Evolutionary conservation across 2,797 vertebrate species (phyloP), one percentile per base, ranked within the genome.

Genomic region (Yasuhikotakia modesta): DNA sequence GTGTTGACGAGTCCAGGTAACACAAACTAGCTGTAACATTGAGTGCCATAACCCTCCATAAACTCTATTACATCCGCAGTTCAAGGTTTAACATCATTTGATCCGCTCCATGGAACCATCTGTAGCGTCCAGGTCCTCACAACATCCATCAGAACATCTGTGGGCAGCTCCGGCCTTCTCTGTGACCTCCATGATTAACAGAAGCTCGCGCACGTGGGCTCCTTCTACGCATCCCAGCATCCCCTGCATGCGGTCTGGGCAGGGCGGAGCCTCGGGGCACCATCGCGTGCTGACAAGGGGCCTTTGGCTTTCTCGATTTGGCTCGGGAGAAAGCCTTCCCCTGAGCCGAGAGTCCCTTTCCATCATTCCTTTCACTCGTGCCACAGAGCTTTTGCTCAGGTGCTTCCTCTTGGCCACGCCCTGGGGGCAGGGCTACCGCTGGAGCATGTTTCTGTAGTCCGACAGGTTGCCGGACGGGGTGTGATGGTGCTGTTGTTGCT

Each of bases 391-490:
- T 32, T 10, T 1, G 76, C 84, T 74, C 73, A 19, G 45, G 10
- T 30, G 22, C 66, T 64, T 70, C 79, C 60, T 83, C 83, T 85
- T 78, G 6, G 84, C 27, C 52, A 79, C 69, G 73, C 19, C 68
- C 48, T 39, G 74, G 84, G 17, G 52, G 10, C 39, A 63, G 8
- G 6, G 85, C 85, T 85, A 88, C 93, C 93, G 94, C 27, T 94
- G 94, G 82, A 95, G 90, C 91, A 95, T 92, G 86, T 94, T 95
- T 0, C 93, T 85, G 79, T 95, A 91, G 90, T 94, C 95, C 0
- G 94, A 91, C 80, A 94, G 88, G 70, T 87, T 92, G 87, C 91
- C 90, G 85, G 89, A 89, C 83, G 94, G 93, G 0, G 84, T 58
- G 83, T 91, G 93, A 87, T 89, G 94, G 86, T 89, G 93, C 84